A percentile compares a stretch with the other conserved stretches of the same genome.
Conservation (phyloP, 2,797 vertebrate genomes). For the Coluber constrictor region DNA sequence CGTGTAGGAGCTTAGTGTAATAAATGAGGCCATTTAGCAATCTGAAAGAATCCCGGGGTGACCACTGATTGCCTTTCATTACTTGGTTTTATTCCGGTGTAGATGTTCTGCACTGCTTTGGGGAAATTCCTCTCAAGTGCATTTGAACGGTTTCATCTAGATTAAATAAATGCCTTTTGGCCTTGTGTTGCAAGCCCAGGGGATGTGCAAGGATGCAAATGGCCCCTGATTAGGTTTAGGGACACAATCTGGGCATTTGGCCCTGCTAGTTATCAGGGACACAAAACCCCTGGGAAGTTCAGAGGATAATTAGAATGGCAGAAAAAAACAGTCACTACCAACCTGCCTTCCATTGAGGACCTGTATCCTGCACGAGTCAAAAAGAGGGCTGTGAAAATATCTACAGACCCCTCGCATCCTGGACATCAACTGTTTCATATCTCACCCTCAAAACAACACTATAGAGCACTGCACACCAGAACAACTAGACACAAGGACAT, state of each 20-base stretch:
- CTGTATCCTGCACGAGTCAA: too few species aligned
- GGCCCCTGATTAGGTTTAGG: neutral
- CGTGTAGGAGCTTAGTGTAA: neutral
- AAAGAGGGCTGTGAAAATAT: too few species aligned
- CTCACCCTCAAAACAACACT: too few species aligned
- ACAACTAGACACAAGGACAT: too few species aligned
- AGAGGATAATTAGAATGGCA: too few species aligned
- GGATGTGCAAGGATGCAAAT: neutral
- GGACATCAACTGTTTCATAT: too few species aligned
- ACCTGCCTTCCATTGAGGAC: too few species aligned
- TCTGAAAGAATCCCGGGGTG: neutral
- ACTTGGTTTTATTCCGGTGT: neutral
- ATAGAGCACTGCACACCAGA: too few species aligned
- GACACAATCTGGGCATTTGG: neutral
- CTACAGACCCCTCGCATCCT: too few species aligned
- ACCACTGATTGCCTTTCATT: neutral
- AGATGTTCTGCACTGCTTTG: accelerated
- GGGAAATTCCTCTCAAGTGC: neutral
- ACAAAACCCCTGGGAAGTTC: neutral
- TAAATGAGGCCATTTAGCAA: conserved; percentile 18
- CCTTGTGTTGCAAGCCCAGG: neutral
- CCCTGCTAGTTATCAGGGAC: neutral
- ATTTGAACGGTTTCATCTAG: neutral
- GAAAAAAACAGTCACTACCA: too few species aligned
- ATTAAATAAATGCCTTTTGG: neutral